Percentiles rank a stretch among this genome's conserved stretches.
Conservation (phyloP, 2,888 invertebrate species). For the Aproaerema taeniolella region DNA sequence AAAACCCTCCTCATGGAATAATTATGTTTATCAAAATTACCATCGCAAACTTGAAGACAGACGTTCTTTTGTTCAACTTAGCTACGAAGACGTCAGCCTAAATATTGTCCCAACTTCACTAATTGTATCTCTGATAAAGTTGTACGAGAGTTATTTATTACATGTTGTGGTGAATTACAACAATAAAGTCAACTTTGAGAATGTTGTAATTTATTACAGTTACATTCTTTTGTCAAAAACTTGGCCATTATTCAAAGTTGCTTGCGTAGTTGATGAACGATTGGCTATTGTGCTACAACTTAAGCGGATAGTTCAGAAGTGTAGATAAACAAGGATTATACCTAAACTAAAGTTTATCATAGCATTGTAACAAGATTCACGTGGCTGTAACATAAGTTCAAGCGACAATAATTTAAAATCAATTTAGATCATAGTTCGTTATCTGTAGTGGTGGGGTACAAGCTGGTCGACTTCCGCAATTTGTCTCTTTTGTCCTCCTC, state of each 20-base stretch:
- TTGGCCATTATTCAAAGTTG: not conserved
- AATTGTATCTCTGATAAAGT: slow-evolving; percentile 22
- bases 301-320: too few species aligned
- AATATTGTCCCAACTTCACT: slow-evolving; percentile 11
- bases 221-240: not conserved
- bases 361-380: not conserved
- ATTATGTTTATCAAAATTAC: slow-evolving; percentile 24
- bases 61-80: slow-evolving; percentile 22
- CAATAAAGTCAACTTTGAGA: slow-evolving; percentile 7
- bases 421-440: slow-evolving; percentile 12
- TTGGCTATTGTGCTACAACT: too few species aligned
- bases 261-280: not conserved
- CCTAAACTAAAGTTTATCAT: too few species aligned
- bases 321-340: too few species aligned
- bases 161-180: slow-evolving; percentile 10
- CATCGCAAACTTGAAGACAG: slow-evolving; percentile 17
- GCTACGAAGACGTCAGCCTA: slow-evolving; percentile 14
- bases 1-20: slow-evolving; percentile 14
- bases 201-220: slow-evolving; percentile 5
- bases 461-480: slow-evolving; percentile 42
- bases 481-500: slow-evolving; percentile 42
- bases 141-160: slow-evolving; percentile 17
- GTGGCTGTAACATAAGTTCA: slow-evolving; percentile 2
- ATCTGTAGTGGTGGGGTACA: slow-evolving; percentile 10
- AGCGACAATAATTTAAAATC: slow-evolving; percentile 8